Percentiles rank a stretch among this genome's conserved stretches.
Evolutionary conservation across 2,797 vertebrate species (phyloP).

Genomic region (Urophycis tenuis): DNA sequence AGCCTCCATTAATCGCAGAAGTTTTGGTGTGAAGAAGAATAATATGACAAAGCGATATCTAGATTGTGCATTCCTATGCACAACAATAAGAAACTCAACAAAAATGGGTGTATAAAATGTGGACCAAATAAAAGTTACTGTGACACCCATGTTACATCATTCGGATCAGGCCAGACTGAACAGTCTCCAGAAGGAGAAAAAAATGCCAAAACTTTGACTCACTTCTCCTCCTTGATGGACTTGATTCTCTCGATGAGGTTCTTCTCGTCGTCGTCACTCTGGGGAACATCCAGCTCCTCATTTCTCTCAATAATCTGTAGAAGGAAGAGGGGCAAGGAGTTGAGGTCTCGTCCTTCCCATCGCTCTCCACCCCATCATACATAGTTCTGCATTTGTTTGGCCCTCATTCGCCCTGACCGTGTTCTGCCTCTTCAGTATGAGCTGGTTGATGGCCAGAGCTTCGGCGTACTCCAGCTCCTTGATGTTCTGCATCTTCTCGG

Average conservation of each 20-base stretch:
- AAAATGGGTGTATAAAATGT: too few species aligned
- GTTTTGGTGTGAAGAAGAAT: too few species aligned
- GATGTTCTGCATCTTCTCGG: conserved; percentile 91
- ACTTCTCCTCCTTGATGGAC: conserved; percentile 94
- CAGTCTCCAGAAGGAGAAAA: not conserved
- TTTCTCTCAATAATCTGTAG: conserved; percentile 58
- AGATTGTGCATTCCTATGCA: too few species aligned
- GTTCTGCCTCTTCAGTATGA: conserved; percentile 80
- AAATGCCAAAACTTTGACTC: conserved; percentile 47
- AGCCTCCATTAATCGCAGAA: too few species aligned
- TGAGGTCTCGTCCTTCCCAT: not conserved
- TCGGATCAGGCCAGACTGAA: not conserved
- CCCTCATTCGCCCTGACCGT: conserved; percentile 64
- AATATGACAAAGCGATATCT: too few species aligned
- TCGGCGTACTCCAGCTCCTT: conserved; percentile 85
- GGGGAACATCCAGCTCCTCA: conserved; percentile 20
- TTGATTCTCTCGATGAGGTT: conserved; percentile 81
- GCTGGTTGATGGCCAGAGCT: conserved; percentile 78
- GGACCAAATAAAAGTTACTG: too few species aligned
- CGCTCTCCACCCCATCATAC: not conserved
- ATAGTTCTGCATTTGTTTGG: not conserved
- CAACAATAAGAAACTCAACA: too few species aligned
- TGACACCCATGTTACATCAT: too few species aligned
- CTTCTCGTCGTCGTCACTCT: conserved; percentile 53
- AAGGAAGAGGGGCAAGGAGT: conserved; percentile 16